Base-by-base conservation (phyloP, 2,113 vertebrate species). In the Caranx ignobilis region DNA sequence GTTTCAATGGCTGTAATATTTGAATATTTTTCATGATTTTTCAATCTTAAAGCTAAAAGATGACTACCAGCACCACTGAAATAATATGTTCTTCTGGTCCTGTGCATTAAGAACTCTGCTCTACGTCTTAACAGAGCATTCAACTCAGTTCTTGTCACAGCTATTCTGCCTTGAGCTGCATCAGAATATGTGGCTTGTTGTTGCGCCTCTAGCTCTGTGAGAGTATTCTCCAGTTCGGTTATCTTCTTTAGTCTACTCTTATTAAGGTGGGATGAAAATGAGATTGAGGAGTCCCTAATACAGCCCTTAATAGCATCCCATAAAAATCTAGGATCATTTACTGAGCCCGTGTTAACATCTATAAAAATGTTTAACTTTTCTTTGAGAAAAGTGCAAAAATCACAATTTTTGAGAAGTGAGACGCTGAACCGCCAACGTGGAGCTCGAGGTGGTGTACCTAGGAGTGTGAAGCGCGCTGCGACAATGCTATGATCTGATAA, bases 71-170 rank as follows among this genome's bases (percentile, higher is more conserved):
- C 35, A 4, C 59, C 52, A 56, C 37, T 54, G 41, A 78, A 63
- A 9, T 47, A 45, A 26, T 43, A 26, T 5, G 6, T 63, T 71
- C 35, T 71, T 63, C 48, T 26, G 4, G 37, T 52, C 16, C 41
- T 78, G 31, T 63, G 48, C 37, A 71, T 47, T 55, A 63, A 78
- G 9, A 78, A 78, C 39, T 63, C 59, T 12, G 39, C 64, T 11
- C 37, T 80, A 31, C 26, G 37, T 73, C 26, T 26, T 39, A 73
- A 41, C 41, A 31, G 5, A 50, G 34, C 52, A 6, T 73, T 73
- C 9, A 73, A 26, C 6, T 68, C 61, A 43, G 32, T 67, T 48
- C 5, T 48, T 57, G 41, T 76, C 10, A 10, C 41, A 4, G 37
- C 16, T 65, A 72, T 79, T 50, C 19, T 65, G 11, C 45, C 31